A percentile compares a stretch with the other conserved stretches of the same genome.
These are phyloP conservation scores for Ictidomys tridecemlineatus DNA, from an alignment of 2,113 vertebrate genomes.

Conservation along the genomic window DNA sequence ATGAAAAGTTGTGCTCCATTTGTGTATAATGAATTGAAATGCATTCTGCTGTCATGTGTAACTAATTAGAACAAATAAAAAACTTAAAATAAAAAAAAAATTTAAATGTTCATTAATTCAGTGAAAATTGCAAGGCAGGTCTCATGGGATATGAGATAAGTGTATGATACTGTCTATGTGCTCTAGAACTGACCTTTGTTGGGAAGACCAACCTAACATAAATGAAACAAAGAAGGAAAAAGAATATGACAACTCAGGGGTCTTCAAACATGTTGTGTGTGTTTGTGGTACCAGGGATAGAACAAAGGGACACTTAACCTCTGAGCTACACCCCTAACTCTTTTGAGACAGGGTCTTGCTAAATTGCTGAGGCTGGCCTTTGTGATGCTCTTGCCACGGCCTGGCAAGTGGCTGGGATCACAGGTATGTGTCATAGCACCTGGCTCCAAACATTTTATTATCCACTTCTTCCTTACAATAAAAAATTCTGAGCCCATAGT, in stretches of 20 bases:
- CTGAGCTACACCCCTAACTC: no score
- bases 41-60: no score
- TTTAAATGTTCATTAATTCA: neutral
- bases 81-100: neutral
- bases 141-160: neutral
- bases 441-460: neutral
- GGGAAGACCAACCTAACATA: neutral
- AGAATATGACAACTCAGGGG: neutral
- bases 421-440: no score
- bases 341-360: no score
- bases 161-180: neutral
- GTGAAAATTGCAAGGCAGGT: neutral
- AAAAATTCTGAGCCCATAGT: neutral
- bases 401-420: no score
- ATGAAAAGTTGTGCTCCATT: no score
- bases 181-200: neutral
- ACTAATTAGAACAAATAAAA: no score
- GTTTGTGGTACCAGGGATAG: no score
- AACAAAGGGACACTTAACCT: no score
- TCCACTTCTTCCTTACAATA: neutral
- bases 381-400: no score
- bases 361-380: no score
- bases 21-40: no score
- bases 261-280: neutral
- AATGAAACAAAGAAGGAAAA: constrained; percentile 7